A percentile compares a stretch with the other conserved stretches of the same genome.
phyloP scores from a whole-genome alignment of 1,140 invertebrate genomes.

The Dryas iulia region DNA sequence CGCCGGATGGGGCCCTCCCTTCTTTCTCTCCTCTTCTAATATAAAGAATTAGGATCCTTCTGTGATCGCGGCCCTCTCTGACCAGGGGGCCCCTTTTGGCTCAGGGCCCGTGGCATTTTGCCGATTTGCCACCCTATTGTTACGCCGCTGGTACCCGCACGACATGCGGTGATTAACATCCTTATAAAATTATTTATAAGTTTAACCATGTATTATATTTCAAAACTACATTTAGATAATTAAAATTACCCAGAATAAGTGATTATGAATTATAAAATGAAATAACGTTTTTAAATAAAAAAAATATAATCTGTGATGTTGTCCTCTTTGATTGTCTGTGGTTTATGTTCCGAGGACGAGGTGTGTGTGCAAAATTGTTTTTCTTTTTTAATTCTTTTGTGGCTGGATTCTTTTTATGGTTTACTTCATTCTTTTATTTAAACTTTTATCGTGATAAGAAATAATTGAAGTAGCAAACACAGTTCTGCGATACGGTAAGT shows the following conservation, averaged over 20 bases:
- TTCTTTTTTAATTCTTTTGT: conserved; percentile 29
- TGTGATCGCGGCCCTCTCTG: no score
- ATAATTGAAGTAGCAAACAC: not conserved
- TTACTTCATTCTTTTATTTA: conserved; percentile 6
- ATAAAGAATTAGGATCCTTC: no score
- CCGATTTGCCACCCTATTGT: no score
- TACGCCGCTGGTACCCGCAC: no score
- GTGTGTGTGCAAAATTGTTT: conserved; percentile 29
- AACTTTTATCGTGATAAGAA: conserved; percentile 16
- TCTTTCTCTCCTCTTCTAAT: no score
- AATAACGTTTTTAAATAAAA: not conserved
- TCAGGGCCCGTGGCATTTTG: no score
- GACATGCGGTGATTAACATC: no score
- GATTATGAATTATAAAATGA: not conserved
- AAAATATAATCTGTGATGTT: conserved; percentile 1
- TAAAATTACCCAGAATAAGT: not conserved
- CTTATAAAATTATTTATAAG: no score
- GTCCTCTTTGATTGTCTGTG: conserved; percentile 10
- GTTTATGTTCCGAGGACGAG: conserved; percentile 11
- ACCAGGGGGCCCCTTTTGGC: no score
- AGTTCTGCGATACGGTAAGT: conserved; percentile 17
- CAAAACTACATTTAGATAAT: no score
- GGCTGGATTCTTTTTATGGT: conserved; percentile 18
- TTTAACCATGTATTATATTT: no score
- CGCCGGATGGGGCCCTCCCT: no score